These are phyloP conservation scores for Oophaga pumilio DNA, from an alignment of 2,113 vertebrate species.

Conservation along the genomic window DNA sequence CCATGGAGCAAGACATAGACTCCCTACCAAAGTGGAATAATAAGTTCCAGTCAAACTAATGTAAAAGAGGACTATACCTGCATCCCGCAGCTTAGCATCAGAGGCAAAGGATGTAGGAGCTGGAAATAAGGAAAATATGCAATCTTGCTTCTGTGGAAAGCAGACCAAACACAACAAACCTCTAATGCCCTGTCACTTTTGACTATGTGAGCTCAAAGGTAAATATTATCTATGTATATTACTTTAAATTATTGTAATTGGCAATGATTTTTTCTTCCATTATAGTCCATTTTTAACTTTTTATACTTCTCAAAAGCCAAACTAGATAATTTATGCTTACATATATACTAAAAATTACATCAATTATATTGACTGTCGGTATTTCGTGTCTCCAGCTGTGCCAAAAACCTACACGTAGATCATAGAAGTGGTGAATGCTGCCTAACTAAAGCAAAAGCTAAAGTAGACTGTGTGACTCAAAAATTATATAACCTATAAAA, in stretches of 20 bases:
- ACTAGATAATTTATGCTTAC: background rate
- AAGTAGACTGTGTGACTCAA: constrained; percentile 11
- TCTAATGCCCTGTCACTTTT: background rate
- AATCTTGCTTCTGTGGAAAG: no score
- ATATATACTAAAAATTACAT: background rate
- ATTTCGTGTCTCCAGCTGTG: background rate
- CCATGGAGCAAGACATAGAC: no score
- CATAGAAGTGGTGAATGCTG: constrained; percentile 13
- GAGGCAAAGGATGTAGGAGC: no score
- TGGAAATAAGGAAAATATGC: no score
- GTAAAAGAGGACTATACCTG: no score
- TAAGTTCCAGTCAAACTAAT: no score
- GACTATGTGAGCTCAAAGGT: no score
- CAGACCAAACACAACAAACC: background rate
- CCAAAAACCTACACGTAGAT: background rate
- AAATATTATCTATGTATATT: no score
- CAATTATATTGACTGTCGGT: background rate
- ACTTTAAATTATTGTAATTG: no score
- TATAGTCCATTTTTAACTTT: background rate
- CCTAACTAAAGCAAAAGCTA: background rate
- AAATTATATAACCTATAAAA: constrained; percentile 9
- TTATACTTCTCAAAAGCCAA: background rate
- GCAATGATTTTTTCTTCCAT: background rate
- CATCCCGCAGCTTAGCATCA: no score
- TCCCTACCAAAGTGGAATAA: no score